Percentiles rank a stretch among this genome's conserved stretches.
These are phyloP conservation scores for Trichonephila clavipes DNA, from an alignment of 1,140 invertebrate genomes.

Conservation along the genomic window DNA sequence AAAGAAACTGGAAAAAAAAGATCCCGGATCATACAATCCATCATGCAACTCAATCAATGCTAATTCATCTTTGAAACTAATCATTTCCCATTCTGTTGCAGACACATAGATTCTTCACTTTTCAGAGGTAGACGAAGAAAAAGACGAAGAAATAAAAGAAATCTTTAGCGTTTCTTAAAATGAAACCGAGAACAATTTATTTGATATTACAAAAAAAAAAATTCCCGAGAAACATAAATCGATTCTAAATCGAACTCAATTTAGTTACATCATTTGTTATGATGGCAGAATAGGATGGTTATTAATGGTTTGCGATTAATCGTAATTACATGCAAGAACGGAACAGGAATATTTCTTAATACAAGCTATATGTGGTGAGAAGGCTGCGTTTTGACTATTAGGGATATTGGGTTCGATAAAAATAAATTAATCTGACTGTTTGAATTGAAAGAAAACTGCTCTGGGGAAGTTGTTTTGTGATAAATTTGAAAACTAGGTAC, in stretches of 20 bases:
- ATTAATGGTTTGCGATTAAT: constrained; percentile 62
- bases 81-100: not conserved
- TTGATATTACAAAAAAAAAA: constrained; percentile 9
- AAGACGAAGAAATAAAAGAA: not conserved
- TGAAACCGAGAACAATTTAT: constrained; percentile 24
- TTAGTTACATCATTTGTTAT: constrained; percentile 51
- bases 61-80: constrained; percentile 34
- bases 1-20: not conserved
- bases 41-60: constrained; percentile 27
- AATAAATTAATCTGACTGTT: constrained; percentile 30
- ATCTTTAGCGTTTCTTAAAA: not conserved
- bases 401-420: constrained; percentile 22
- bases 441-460: not conserved
- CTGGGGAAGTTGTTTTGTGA: not conserved
- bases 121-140: not conserved
- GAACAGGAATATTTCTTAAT: constrained; percentile 52
- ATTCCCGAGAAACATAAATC: not conserved
- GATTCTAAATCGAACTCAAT: constrained; percentile 54
- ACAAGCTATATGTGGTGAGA: not conserved
- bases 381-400: not conserved
- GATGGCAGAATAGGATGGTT: constrained; percentile 35
- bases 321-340: constrained; percentile 33
- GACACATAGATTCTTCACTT: not conserved
- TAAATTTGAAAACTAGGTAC: not conserved
- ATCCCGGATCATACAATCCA: not conserved